phyloP scores from a whole-genome alignment of 2,113 vertebrate genomes.

The Dinomys branickii region DNA sequence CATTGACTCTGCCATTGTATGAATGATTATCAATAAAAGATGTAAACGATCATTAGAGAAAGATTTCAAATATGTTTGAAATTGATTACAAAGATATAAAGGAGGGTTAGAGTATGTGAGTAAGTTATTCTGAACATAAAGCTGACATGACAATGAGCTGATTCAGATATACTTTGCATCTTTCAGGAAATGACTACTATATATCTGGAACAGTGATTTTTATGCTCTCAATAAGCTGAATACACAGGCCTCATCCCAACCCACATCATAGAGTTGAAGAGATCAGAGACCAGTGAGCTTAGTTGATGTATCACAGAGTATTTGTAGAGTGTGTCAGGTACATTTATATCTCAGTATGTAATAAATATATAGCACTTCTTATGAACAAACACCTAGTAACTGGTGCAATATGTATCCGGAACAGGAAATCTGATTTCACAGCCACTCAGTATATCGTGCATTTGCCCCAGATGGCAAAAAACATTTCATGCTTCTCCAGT shows the following conservation, averaged over 20 bases:
- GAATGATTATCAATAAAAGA: neutral
- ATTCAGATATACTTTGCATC: neutral
- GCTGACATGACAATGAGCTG: neutral
- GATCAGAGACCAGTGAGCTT: too few species aligned
- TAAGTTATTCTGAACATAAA: neutral
- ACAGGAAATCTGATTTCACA: neutral
- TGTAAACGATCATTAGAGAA: neutral
- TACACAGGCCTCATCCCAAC: neutral
- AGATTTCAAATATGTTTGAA: neutral
- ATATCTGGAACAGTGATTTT: too few species aligned
- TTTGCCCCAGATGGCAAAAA: neutral
- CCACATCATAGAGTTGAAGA: too few species aligned
- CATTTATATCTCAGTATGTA: neutral
- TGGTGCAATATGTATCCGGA: neutral
- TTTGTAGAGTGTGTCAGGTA: neutral
- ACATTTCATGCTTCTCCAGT: neutral
- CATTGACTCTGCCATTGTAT: neutral
- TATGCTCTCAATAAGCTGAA: neutral
- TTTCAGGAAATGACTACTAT: neutral
- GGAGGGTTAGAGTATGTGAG: neutral
- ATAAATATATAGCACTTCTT: neutral
- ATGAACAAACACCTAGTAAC: neutral
- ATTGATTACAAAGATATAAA: neutral
- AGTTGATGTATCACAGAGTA: too few species aligned
- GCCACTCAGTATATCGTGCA: neutral